phyloP scores from a whole-genome alignment of 2,113 vertebrate species.

The Paradoxurus hermaphroditus region DNA sequence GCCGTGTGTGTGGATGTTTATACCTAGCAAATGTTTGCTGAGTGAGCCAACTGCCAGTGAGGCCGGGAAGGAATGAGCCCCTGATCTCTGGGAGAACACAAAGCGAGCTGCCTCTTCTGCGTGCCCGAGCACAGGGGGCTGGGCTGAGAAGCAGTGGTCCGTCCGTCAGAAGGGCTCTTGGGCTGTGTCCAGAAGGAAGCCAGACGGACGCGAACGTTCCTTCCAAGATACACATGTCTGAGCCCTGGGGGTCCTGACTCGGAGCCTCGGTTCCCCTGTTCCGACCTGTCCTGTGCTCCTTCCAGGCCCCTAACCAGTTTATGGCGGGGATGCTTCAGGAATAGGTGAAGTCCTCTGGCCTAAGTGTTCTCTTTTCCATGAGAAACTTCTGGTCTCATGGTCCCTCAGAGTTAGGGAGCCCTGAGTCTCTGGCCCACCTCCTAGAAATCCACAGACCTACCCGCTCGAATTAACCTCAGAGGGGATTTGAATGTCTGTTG shows the following conservation, averaged over 20 bases:
- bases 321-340: neutral
- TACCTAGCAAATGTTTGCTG: neutral
- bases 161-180: neutral
- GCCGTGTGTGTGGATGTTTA: neutral
- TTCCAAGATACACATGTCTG: neutral
- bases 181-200: neutral
- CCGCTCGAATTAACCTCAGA: fast-evolving
- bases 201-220: neutral
- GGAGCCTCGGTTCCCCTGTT: neutral
- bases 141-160: neutral
- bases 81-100: neutral
- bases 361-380: neutral
- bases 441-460: neutral
- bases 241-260: fast-evolving
- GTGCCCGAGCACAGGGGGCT: neutral
- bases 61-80: neutral
- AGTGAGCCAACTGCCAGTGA: neutral
- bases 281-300: neutral
- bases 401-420: neutral
- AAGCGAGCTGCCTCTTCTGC: neutral
- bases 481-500: neutral
- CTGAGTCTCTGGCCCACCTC: neutral
- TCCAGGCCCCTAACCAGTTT: slow-evolving; percentile 5
- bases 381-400: neutral
- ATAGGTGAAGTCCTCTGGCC: fast-evolving